A percentile compares a stretch with the other conserved stretches of the same genome.
Evolutionary conservation across 2,113 vertebrate species (phyloP).

Genomic region (Platysteira castanea): DNA sequence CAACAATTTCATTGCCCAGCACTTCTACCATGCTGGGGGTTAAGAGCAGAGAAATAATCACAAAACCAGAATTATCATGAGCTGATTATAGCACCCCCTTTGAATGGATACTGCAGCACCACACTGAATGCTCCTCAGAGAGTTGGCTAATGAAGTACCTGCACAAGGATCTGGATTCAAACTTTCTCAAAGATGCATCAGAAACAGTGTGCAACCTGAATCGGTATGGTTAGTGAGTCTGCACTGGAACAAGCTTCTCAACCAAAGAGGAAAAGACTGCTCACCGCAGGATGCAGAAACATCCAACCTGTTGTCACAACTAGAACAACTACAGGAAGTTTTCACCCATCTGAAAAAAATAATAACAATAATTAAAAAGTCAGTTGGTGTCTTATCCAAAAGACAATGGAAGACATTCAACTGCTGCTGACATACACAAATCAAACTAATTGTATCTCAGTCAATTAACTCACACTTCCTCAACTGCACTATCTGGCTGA

Average conservation of each 20-base stretch:
- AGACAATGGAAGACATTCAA: neutral
- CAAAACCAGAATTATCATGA: neutral
- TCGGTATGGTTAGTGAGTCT: neutral
- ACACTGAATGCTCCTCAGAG: neutral
- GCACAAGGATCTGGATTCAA: neutral
- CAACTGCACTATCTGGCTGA: neutral
- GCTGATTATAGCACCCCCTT: neutral
- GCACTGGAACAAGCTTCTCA: neutral
- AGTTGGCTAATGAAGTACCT: neutral
- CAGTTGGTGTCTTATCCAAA: neutral
- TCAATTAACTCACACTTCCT: neutral
- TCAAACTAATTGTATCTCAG: neutral
- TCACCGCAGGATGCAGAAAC: neutral
- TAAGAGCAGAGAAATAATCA: neutral
- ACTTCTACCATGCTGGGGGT: fast-evolving
- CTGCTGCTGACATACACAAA: neutral
- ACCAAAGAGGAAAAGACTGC: neutral
- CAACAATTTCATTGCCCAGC: neutral
- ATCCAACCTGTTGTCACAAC: neutral
- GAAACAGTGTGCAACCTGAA: neutral
- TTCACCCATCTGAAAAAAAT: neutral
- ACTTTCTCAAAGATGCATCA: neutral
- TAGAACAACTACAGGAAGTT: neutral
- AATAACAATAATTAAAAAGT: neutral
- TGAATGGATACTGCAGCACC: neutral